phyloP scores from a whole-genome alignment of 2,888 invertebrate species.

The Biston stratarius region DNA sequence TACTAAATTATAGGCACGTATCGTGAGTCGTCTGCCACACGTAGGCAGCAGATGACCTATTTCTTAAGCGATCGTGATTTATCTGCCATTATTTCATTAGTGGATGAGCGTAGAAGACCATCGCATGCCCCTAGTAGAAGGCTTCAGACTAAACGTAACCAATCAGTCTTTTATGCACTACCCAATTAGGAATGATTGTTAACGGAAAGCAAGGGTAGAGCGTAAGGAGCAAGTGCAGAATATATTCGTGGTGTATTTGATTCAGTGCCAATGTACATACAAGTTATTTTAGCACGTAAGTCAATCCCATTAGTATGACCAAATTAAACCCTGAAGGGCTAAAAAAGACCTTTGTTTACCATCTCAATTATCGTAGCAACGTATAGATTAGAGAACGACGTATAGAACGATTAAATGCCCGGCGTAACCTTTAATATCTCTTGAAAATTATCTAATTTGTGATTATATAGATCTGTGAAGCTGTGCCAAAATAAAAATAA shows the following conservation, averaged over 20 bases:
- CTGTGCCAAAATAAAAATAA: too few species aligned
- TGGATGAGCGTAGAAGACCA: slow-evolving; percentile 46
- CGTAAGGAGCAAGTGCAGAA: not conserved
- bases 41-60: slow-evolving; percentile 48
- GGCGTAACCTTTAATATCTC: too few species aligned
- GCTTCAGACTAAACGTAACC: slow-evolving; percentile 21
- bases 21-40: slow-evolving; percentile 22
- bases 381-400: too few species aligned
- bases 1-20: slow-evolving; percentile 1
- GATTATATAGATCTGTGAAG: too few species aligned
- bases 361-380: too few species aligned
- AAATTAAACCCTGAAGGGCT: too few species aligned
- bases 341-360: too few species aligned
- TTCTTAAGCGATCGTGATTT: slow-evolving; percentile 47
- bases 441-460: too few species aligned
- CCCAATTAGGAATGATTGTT: not conserved
- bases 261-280: too few species aligned
- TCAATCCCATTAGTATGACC: too few species aligned
- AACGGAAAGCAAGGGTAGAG: not conserved
- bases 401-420: too few species aligned
- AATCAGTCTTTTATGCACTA: slow-evolving; percentile 17
- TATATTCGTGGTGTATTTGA: not conserved
- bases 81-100: slow-evolving; percentile 57
- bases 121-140: slow-evolving; percentile 41
- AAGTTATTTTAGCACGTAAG: too few species aligned